Evolutionary conservation across 2,797 vertebrate genomes (phyloP).

Genomic region (Neoniphon sammara): DNA sequence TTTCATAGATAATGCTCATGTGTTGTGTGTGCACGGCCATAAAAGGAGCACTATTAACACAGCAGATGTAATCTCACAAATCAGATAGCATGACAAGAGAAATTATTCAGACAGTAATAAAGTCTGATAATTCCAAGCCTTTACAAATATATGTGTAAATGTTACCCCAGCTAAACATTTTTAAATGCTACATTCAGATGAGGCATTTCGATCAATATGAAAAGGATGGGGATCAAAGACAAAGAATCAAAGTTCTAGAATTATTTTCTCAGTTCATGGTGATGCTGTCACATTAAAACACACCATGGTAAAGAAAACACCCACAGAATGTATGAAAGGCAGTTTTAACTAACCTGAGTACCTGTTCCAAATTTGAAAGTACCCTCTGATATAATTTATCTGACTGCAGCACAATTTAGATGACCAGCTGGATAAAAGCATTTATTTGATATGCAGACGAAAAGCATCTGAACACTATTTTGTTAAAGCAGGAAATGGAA

Average conservation of each 20-base stretch:
- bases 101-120: conserved; percentile 14
- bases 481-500: conserved; percentile 40
- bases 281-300: neutral
- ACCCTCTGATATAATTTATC: conserved; percentile 53
- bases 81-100: conserved; percentile 12
- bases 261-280: neutral
- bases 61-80: conserved; percentile 16
- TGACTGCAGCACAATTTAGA: conserved; percentile 45
- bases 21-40: conserved; percentile 27
- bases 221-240: neutral
- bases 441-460: conserved; percentile 56
- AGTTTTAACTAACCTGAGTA: conserved; percentile 38
- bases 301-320: neutral
- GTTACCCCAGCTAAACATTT: neutral
- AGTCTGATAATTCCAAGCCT: neutral
- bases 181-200: neutral
- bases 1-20: conserved; percentile 50
- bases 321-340: neutral
- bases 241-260: neutral
- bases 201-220: neutral
- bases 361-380: conserved; percentile 33
- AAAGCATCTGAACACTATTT: conserved; percentile 48
- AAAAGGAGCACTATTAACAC: conserved; percentile 34
- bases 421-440: conserved; percentile 43
- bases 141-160: neutral